Evolutionary conservation across 2,888 invertebrate species (phyloP).

Genomic region (Gandaritis pyraliata): DNA sequence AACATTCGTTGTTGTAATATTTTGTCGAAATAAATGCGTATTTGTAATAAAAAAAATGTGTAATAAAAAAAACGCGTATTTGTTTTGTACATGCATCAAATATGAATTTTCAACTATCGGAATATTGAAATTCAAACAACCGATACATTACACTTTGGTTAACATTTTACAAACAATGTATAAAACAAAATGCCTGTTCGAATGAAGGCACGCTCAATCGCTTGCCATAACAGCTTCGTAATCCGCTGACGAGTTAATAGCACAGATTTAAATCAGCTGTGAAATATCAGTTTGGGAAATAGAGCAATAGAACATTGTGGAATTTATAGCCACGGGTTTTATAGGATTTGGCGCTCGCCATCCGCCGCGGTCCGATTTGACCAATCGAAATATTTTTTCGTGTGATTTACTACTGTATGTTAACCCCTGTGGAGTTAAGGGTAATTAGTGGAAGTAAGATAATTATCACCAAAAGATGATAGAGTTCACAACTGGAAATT

Average conservation of each 20-base stretch:
- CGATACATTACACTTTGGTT: background rate
- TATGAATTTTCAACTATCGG: background rate
- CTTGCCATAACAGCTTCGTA: slow-evolving; percentile 19
- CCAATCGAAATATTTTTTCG: slow-evolving; percentile 8
- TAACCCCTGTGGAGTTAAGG: background rate
- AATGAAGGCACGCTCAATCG: slow-evolving; percentile 12
- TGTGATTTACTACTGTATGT: background rate
- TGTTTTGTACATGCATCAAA: background rate
- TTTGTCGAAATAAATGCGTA: too few species aligned
- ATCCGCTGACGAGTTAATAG: slow-evolving; percentile 36
- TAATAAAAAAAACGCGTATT: too few species aligned
- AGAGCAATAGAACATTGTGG: slow-evolving; percentile 27
- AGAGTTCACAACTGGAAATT: too few species aligned
- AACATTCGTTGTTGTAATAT: too few species aligned
- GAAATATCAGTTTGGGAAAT: slow-evolving; percentile 37
- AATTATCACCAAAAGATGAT: background rate
- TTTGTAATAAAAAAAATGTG: too few species aligned
- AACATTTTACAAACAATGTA: slow-evolving; percentile 2
- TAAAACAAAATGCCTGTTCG: slow-evolving; percentile 10
- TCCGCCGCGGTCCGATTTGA: background rate
- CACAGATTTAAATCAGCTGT: slow-evolving; percentile 34
- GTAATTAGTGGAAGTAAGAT: background rate
- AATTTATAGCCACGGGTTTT: slow-evolving; percentile 25
- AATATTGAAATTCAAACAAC: slow-evolving; percentile 6
- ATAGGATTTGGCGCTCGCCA: slow-evolving; percentile 21